These are phyloP conservation scores for Delphinapterus leucas DNA, from an alignment of 2,113 vertebrate species.

Conservation along the genomic window DNA sequence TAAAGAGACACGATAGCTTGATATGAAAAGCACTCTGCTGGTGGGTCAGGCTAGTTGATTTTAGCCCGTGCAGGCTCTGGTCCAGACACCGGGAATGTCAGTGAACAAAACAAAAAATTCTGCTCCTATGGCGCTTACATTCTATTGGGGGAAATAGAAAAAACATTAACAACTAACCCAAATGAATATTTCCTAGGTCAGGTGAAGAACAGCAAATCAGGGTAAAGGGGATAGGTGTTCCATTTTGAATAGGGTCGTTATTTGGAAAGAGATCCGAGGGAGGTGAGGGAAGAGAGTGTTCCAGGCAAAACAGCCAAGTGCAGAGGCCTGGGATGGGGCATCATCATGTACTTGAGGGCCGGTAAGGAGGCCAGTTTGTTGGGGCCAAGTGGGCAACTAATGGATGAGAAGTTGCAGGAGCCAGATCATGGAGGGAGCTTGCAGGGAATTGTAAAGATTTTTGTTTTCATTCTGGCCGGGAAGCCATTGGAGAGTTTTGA, in stretches of 20 bases:
- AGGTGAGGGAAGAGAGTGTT: not conserved
- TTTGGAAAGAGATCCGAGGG: not conserved
- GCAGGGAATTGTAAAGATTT: not conserved
- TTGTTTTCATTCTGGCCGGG: not conserved
- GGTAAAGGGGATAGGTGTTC: not conserved
- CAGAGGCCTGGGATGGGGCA: not conserved
- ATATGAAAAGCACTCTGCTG: not conserved
- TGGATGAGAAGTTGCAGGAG: not conserved
- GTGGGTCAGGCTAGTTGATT: not conserved
- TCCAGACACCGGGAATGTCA: not conserved
- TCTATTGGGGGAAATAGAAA: not conserved
- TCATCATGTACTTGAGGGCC: not conserved
- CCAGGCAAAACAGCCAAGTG: not conserved
- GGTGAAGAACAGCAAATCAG: not conserved
- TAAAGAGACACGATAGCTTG: not conserved
- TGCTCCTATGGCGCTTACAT: not conserved
- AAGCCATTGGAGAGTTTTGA: not conserved
- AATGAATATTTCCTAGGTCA: not conserved
- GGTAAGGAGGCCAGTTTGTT: not conserved
- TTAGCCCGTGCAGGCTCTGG: not conserved
- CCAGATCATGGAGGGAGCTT: fast-evolving
- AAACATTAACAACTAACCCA: not conserved
- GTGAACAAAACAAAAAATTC: not conserved
- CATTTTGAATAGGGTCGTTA: not conserved
- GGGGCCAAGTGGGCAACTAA: not conserved